phyloP scores from a whole-genome alignment of 2,797 vertebrate genomes.

The Scyliorhinus canicula region DNA sequence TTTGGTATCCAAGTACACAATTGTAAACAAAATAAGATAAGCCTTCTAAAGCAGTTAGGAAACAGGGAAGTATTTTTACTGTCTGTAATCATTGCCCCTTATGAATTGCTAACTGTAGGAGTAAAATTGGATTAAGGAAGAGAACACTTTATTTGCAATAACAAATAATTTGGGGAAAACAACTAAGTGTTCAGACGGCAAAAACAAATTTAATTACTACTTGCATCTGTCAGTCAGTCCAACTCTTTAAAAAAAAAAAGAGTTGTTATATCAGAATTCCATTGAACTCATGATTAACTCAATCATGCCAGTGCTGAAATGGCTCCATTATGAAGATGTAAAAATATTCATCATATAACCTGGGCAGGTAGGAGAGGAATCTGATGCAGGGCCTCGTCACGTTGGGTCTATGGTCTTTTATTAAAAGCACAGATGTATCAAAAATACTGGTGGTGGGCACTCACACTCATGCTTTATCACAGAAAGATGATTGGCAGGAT shows the following conservation, averaged over 20 bases:
- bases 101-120: background rate
- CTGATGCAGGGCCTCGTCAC: background rate
- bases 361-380: background rate
- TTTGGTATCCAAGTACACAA: slow-evolving; percentile 6
- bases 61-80: background rate
- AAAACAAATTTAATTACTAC: background rate
- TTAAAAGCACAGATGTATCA: background rate
- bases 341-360: background rate
- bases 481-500: background rate
- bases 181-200: background rate
- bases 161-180: background rate
- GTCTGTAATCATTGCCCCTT: background rate
- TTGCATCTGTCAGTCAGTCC: background rate
- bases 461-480: background rate
- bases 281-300: background rate
- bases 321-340: background rate
- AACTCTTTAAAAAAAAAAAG: background rate
- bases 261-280: background rate
- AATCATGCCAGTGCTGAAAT: background rate
- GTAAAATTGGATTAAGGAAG: background rate
- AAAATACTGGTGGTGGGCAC: background rate
- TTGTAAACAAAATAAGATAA: slow-evolving; percentile 2
- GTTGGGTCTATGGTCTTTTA: background rate
- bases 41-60: background rate
- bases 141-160: background rate